Conservation (phyloP, 2,797 vertebrate genomes). For the Pseudochromis fuscus region DNA sequence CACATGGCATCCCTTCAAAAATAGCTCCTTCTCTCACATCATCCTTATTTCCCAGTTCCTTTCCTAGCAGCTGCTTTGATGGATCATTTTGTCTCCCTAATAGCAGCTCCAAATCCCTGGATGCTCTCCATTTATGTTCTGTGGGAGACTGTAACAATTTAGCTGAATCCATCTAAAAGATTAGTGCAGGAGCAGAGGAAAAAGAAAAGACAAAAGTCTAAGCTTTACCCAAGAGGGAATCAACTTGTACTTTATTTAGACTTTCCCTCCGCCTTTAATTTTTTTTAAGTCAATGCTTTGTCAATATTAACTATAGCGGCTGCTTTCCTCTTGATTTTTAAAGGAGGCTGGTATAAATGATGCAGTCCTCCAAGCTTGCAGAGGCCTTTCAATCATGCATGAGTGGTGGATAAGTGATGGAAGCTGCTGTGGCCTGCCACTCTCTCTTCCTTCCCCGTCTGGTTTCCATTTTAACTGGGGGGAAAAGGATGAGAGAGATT, state of each 20-base stretch:
- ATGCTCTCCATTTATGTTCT: constrained; percentile 78
- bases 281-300: constrained; percentile 68
- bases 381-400: constrained; percentile 84
- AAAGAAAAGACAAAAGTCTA: constrained; percentile 63
- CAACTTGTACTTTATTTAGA: constrained; percentile 76
- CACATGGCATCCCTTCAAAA: constrained; percentile 68
- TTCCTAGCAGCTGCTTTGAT: constrained; percentile 80
- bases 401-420: constrained; percentile 82
- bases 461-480: constrained; percentile 77
- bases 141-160: constrained; percentile 79
- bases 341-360: constrained; percentile 75
- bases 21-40: constrained; percentile 73
- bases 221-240: constrained; percentile 66
- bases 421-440: constrained; percentile 70
- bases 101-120: constrained; percentile 80
- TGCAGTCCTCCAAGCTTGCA: constrained; percentile 76
- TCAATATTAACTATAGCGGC: constrained; percentile 79
- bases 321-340: constrained; percentile 73
- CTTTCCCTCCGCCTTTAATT: constrained; percentile 57
- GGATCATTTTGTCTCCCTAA: constrained; percentile 83
- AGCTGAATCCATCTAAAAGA: constrained; percentile 76
- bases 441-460: constrained; percentile 71
- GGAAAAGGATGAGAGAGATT: constrained; percentile 75
- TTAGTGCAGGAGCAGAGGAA: constrained; percentile 60
- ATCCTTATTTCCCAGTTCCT: constrained; percentile 75